These are phyloP conservation scores for Cosmia trapezina DNA, from an alignment of 2,888 invertebrate genomes.

Conservation along the genomic window DNA sequence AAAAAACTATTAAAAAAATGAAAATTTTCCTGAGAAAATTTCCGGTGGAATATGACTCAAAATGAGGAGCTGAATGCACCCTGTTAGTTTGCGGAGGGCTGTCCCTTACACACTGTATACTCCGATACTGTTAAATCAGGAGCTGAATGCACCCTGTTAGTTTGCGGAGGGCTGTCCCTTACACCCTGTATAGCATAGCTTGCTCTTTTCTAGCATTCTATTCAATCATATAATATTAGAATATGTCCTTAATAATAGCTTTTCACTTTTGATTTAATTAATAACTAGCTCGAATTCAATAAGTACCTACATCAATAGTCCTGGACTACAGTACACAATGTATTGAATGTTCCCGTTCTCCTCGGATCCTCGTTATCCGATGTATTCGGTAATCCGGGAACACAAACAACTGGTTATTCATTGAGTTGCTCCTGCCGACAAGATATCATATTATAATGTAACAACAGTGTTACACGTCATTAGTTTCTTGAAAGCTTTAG, in stretches of 20 bases:
- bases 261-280: conserved; percentile 3
- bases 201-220: neutral
- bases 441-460: neutral
- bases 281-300: conserved; percentile 17
- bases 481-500: conserved; percentile 9
- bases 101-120: too few relatives aligned
- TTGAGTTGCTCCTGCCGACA: conserved; percentile 5
- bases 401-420: conserved; percentile 28
- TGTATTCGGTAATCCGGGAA: conserved; percentile 13
- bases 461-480: conserved; percentile 9
- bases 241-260: neutral
- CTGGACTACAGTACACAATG: neutral
- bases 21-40: too few relatives aligned
- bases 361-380: conserved; percentile 18
- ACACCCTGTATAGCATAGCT: too few relatives aligned
- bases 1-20: too few relatives aligned
- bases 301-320: conserved; percentile 18
- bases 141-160: too few relatives aligned
- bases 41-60: too few relatives aligned
- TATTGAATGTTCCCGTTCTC: conserved; percentile 12
- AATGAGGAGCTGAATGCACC: too few relatives aligned
- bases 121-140: too few relatives aligned
- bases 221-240: neutral
- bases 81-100: too few relatives aligned
- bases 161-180: too few relatives aligned